These are phyloP conservation scores for Cyanoderma ruficeps DNA, from an alignment of 2,113 vertebrate species.

Conservation along the genomic window DNA sequence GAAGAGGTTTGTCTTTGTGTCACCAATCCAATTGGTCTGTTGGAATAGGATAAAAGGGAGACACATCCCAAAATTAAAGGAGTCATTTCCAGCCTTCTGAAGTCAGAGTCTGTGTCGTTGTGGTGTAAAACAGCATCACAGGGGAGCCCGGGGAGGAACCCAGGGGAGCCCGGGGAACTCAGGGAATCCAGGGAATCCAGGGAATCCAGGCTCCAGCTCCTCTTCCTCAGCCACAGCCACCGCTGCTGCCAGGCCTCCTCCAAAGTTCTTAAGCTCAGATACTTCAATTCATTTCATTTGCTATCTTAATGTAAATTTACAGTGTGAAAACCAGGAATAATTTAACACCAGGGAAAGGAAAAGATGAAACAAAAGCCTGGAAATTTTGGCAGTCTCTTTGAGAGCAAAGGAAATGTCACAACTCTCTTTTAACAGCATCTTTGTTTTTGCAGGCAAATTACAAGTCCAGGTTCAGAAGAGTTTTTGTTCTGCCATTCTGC, in stretches of 20 bases:
- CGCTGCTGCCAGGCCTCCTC: neutral
- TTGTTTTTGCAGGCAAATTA: neutral
- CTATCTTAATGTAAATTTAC: neutral
- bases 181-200: no score
- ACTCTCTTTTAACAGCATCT: neutral
- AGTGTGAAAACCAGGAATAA: neutral
- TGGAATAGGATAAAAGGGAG: no score
- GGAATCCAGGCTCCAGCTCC: fast-evolving
- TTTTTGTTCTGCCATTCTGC: slow-evolving; percentile 3
- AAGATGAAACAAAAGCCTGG: slow-evolving; percentile 1
- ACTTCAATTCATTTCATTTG: neutral
- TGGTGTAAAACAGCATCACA: no score
- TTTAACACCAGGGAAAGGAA: neutral
- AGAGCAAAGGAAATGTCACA: neutral
- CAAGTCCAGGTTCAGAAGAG: neutral
- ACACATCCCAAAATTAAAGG: no score
- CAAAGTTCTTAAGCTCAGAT: neutral
- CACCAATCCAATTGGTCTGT: no score
- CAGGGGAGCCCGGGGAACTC: no score
- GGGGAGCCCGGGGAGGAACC: no score
- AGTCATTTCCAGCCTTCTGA: no score
- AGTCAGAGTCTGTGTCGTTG: no score
- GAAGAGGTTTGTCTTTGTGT: no score
- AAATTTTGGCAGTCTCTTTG: neutral
- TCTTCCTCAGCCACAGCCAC: neutral